Base-by-base conservation (phyloP, 92 coral and sea anemone genomes). In the Siderastrea radians region DNA sequence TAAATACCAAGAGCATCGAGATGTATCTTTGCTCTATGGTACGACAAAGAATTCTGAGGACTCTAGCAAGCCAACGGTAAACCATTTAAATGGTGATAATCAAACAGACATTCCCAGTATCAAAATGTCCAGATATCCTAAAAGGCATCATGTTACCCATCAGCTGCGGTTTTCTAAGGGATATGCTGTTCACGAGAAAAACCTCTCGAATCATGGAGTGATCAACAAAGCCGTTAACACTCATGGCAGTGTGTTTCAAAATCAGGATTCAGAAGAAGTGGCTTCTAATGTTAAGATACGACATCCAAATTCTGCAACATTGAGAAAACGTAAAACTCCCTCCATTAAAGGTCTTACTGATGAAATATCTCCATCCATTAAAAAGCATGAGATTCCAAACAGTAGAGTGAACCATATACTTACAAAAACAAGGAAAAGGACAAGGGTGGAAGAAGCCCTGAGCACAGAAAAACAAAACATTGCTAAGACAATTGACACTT, bases 391-490 rank as follows among this genome's bases (percentile, higher is more conserved):
- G 75, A 57, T 82, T 16, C 73, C 86, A 62, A 66, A 14, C 49
- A 52, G 26, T 9, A 13, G 4, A 15, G 15, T n/a, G n/a, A 81
- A 72, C 16, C 86, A 74, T 7, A 74, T 61, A 43, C 70, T 38
- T 57, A 71, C 65, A 26, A 77, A 65, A n/a, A 8, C 63, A 43
- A 63, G 83, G 19, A 84, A 65, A 48, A 69, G 83, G 57, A 57
- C 62, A 2, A 60, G 58, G 16, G 64, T 65, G 4, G 85, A 65
- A 48, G 77, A 52, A 49, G 82, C 44, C 12, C 12, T 75, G 9
- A 68, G 48, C 53, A 75, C 67, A 45, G 89, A 84, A 64, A 81
- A 96, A 61, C 87, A 84, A 49, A 92, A 80, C 69, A 95, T 95
- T 59, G 91, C 59, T 13, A 93, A 82, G 54, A 55, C 89, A 1